These are phyloP conservation scores for Latrodectus hesperus DNA, from an alignment of 2,888 invertebrate genomes.

Conservation along the genomic window DNA sequence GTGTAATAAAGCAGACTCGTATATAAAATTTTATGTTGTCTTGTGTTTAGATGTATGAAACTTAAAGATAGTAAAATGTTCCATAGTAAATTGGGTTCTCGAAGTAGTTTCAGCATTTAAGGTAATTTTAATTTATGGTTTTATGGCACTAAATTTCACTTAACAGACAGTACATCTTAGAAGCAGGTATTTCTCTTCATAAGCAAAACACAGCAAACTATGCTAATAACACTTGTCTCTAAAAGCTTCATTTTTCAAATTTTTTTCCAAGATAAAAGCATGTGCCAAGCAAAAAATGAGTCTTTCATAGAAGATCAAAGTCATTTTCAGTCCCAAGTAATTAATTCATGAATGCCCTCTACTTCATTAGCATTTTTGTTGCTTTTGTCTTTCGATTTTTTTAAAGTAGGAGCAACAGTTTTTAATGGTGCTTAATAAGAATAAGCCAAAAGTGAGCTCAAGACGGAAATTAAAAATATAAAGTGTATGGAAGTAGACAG, in stretches of 20 bases:
- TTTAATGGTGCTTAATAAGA: constrained; percentile 59
- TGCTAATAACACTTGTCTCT: constrained; percentile 17
- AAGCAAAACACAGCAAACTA: constrained; percentile 13
- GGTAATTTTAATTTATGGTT: no score
- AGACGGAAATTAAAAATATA: constrained; percentile 53
- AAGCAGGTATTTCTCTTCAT: background rate
- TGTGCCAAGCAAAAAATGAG: constrained; percentile 27
- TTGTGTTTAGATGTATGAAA: no score
- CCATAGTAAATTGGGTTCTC: no score
- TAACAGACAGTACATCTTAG: no score
- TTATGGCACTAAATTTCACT: no score
- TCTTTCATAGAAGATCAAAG: constrained; percentile 55
- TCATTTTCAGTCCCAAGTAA: constrained; percentile 55
- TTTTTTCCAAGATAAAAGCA: constrained; percentile 12
- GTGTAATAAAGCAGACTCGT: no score
- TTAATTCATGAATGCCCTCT: constrained; percentile 59
- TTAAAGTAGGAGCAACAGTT: constrained; percentile 53
- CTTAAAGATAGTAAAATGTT: no score
- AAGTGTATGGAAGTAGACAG: constrained; percentile 36
- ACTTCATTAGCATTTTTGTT: constrained; percentile 58
- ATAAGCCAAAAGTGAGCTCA: constrained; percentile 51
- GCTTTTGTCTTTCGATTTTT: constrained; percentile 43
- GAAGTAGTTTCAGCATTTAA: no score
- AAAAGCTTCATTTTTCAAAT: constrained; percentile 16
- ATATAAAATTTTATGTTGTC: no score